Conservation (phyloP, 2,113 vertebrate species). For the Tetrax tetrax region DNA sequence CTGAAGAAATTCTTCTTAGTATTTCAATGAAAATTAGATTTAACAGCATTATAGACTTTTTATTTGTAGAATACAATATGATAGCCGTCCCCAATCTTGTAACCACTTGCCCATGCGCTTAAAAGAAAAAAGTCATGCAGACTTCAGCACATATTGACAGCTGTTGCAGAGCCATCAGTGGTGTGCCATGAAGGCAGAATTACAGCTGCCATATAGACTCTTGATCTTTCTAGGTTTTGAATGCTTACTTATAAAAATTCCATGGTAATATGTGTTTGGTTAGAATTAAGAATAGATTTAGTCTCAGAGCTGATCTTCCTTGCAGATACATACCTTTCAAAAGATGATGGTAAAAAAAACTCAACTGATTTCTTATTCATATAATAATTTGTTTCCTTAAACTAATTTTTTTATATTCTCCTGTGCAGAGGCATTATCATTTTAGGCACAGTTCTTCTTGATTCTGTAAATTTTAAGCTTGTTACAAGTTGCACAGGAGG, state of each 20-base stretch:
- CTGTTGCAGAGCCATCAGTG: not conserved
- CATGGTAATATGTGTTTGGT: not conserved
- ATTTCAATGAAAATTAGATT: not conserved
- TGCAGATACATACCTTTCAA: not conserved
- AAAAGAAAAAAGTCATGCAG: not conserved
- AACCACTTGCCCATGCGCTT: not conserved
- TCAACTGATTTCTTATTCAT: not conserved
- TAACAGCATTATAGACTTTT: not conserved
- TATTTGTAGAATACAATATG: not conserved
- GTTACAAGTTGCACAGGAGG: not conserved
- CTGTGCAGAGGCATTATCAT: not conserved
- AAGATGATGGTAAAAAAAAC: not conserved
- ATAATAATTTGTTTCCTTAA: not conserved
- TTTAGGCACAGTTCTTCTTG: not conserved
- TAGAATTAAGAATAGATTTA: not conserved
- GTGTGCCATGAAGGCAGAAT: not conserved
- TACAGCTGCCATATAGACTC: not conserved
- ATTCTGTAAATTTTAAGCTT: not conserved
- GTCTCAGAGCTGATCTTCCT: not conserved
- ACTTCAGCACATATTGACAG: not conserved
- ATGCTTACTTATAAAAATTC: not conserved
- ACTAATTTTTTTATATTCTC: not conserved
- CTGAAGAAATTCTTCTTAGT: not conserved
- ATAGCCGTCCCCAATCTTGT: fast-evolving
- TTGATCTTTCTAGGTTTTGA: not conserved